phyloP scores from a whole-genome alignment of 2,113 vertebrate species.

The Bombycilla garrulus region DNA sequence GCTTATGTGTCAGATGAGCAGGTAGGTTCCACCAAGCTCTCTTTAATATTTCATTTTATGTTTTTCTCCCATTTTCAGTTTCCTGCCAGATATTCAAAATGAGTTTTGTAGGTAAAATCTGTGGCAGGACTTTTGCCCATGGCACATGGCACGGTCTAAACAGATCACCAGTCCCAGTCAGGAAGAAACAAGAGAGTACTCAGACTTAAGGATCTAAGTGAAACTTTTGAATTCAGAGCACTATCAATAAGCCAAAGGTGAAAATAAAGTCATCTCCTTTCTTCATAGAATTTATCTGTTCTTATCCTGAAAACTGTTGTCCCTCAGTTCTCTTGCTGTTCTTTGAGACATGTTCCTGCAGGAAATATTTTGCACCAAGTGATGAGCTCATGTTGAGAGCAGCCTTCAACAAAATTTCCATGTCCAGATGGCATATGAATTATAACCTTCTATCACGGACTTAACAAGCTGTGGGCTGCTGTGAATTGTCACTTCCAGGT shows the following conservation, averaged over 20 bases:
- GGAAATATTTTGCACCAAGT: not conserved
- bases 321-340: not conserved
- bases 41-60: not conserved
- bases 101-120: not conserved
- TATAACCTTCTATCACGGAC: slow-evolving; percentile 8
- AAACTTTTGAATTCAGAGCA: not conserved
- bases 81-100: not conserved
- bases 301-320: not conserved
- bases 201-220: not conserved
- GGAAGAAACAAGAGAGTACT: not conserved
- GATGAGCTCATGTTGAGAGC: slow-evolving; percentile 18
- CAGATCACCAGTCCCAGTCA: not conserved
- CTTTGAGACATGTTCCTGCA: not conserved
- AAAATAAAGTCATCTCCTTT: not conserved
- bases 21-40: not conserved
- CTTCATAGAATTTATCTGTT: not conserved
- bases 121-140: not conserved
- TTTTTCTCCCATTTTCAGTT: not conserved
- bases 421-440: slow-evolving; percentile 17
- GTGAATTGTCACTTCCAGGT: not conserved
- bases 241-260: not conserved
- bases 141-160: not conserved
- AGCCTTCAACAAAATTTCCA: slow-evolving; percentile 3
- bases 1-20: not conserved
- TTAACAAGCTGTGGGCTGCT: not conserved